Conservation (phyloP, 1,140 invertebrate genomes). For the Stegodyphus mimosarum region DNA sequence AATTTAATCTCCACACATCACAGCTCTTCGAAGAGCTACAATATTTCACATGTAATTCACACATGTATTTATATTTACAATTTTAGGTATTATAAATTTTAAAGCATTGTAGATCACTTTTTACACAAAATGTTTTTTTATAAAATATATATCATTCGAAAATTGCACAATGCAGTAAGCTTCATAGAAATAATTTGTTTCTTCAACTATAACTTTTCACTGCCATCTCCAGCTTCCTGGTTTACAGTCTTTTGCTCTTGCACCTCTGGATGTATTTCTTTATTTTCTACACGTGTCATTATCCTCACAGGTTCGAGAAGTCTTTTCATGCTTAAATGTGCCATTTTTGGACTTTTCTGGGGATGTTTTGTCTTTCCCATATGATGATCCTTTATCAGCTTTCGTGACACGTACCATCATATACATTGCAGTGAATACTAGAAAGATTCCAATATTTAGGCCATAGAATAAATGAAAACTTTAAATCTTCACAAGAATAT, state of each 20-base stretch:
- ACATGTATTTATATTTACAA: conserved; percentile 21
- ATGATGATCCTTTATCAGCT: conserved; percentile 85
- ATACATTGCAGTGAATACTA: conserved; percentile 82
- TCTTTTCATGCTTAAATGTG: not conserved
- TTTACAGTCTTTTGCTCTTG: not conserved
- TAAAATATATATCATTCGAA: conserved; percentile 51
- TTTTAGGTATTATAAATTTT: not conserved
- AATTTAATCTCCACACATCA: conserved; percentile 15
- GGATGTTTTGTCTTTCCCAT: conserved; percentile 70
- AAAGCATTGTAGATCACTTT: not conserved
- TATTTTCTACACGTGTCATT: not conserved
- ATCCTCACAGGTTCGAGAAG: not conserved
- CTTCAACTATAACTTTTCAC: conserved; percentile 27
- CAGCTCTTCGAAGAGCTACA: conserved; percentile 36
- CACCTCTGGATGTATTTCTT: not conserved
- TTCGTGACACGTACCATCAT: conserved; percentile 85
- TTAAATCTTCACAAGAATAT: not conserved
- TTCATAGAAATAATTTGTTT: conserved; percentile 44
- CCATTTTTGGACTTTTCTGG: conserved; percentile 26
- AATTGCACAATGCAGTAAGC: conserved; percentile 25
- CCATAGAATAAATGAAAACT: conserved; percentile 49
- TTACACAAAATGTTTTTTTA: conserved; percentile 38
- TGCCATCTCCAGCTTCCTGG: conserved; percentile 5
- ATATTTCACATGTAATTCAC: conserved; percentile 23
- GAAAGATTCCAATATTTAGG: conserved; percentile 67